Evolutionary conservation across 1,140 invertebrate species (phyloP).

Genomic region (Ridgeia piscesae): DNA sequence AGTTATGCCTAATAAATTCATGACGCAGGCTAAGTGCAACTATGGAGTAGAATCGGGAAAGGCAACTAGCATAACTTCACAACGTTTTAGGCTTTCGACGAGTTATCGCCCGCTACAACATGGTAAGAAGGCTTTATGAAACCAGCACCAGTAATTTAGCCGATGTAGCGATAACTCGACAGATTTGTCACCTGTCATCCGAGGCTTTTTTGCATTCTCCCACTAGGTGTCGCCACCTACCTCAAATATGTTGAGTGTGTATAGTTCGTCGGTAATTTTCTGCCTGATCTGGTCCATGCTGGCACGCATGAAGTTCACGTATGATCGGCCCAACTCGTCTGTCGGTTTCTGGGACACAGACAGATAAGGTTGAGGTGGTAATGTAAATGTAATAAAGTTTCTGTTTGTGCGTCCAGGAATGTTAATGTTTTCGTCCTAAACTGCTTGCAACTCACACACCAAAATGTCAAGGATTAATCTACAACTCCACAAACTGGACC

Average conservation of each 20-base stretch:
- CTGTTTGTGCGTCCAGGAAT: background rate
- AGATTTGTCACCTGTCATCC: background rate
- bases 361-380: background rate
- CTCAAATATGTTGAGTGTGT: slow-evolving; percentile 96
- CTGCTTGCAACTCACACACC: no score
- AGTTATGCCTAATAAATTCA: no score
- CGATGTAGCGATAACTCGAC: background rate
- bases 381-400: no score
- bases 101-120: no score
- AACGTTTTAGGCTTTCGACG: no score
- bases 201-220: background rate
- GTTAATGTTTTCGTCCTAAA: no score
- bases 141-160: background rate
- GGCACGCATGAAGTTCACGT: slow-evolving; percentile 95
- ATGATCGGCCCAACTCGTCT: slow-evolving; percentile 82
- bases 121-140: no score
- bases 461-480: no score
- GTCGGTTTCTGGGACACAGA: slow-evolving; percentile 56
- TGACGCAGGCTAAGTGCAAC: no score
- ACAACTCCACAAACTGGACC: no score
- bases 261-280: slow-evolving; percentile 95
- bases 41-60: no score
- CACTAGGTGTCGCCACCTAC: slow-evolving; percentile 56
- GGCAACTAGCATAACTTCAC: no score
- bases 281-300: slow-evolving; percentile 97